phyloP scores from a whole-genome alignment of 2,113 vertebrate genomes.

The Thamnophis sirtalis region DNA sequence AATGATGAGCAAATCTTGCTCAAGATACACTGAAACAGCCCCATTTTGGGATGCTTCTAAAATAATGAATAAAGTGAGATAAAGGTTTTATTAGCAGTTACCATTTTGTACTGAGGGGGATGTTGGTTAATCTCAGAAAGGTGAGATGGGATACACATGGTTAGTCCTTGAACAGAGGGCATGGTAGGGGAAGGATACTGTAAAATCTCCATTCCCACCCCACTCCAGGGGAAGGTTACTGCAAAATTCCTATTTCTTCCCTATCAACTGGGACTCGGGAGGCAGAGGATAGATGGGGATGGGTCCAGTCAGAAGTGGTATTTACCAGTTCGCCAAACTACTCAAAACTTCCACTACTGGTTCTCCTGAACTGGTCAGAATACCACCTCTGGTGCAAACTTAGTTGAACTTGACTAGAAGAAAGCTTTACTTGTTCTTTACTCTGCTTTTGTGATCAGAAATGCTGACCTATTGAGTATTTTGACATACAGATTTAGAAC shows the following conservation, averaged over 20 bases:
- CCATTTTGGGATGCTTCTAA: not conserved
- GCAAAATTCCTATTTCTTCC: too few relatives aligned
- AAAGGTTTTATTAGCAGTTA: not conserved
- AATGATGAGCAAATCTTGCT: not conserved
- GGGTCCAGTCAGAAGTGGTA: too few relatives aligned
- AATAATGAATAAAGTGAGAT: not conserved
- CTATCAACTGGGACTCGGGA: too few relatives aligned
- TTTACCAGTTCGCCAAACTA: too few relatives aligned
- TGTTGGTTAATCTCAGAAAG: not conserved
- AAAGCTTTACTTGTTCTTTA: not conserved
- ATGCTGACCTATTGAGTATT: not conserved
- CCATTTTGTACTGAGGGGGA: not conserved
- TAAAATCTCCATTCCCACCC: too few relatives aligned
- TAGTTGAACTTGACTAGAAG: not conserved
- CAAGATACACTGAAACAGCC: not conserved
- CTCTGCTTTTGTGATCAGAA: not conserved
- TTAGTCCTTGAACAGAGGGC: not conserved
- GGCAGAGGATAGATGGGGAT: too few relatives aligned
- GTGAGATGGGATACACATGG: not conserved
- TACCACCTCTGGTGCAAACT: not conserved
- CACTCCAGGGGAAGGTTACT: too few relatives aligned
- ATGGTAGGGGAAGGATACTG: too few relatives aligned
- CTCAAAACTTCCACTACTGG: too few relatives aligned
- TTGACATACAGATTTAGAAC: not conserved
- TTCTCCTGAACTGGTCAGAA: too few relatives aligned